These are phyloP conservation scores for Dreissena polymorpha DNA, from an alignment of 1,140 invertebrate genomes.

Conservation along the genomic window DNA sequence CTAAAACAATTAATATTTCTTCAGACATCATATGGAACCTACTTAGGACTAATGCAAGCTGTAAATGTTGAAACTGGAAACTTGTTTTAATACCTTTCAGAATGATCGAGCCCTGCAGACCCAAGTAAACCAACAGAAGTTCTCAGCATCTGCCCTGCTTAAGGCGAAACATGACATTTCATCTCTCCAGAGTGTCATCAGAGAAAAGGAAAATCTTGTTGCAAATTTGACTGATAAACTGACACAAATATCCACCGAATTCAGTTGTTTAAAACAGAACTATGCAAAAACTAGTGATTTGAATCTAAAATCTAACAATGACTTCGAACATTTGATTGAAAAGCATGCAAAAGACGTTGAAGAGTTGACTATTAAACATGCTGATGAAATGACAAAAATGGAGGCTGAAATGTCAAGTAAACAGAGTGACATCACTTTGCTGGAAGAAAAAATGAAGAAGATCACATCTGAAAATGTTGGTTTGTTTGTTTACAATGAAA, in stretches of 20 bases:
- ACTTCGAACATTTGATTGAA: slow-evolving; percentile 14
- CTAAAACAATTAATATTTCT: no score
- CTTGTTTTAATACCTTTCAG: slow-evolving; percentile 57
- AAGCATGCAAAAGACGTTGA: neutral
- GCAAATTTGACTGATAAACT: slow-evolving; percentile 61
- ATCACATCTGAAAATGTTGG: slow-evolving; percentile 6
- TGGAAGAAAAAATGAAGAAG: neutral
- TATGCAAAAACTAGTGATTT: slow-evolving; percentile 18
- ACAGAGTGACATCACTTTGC: neutral
- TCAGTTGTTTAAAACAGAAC: slow-evolving; percentile 24
- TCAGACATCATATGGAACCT: no score
- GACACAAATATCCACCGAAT: slow-evolving; percentile 50
- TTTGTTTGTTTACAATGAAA: slow-evolving; percentile 26
- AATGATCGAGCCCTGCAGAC: slow-evolving; percentile 63
- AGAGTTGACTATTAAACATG: slow-evolving; percentile 13
- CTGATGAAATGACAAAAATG: slow-evolving; percentile 9
- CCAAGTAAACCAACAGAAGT: slow-evolving; percentile 61
- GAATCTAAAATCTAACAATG: neutral
- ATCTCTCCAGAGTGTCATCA: slow-evolving; percentile 60
- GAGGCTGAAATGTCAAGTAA: slow-evolving; percentile 14
- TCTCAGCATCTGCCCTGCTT: slow-evolving; percentile 63
- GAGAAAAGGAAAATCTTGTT: slow-evolving; percentile 63
- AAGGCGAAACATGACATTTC: slow-evolving; percentile 67
- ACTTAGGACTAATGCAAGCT: no score
- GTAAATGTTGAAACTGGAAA: no score